phyloP scores from a whole-genome alignment of 2,797 vertebrate species.

The Amblyopsis hoosieri region DNA sequence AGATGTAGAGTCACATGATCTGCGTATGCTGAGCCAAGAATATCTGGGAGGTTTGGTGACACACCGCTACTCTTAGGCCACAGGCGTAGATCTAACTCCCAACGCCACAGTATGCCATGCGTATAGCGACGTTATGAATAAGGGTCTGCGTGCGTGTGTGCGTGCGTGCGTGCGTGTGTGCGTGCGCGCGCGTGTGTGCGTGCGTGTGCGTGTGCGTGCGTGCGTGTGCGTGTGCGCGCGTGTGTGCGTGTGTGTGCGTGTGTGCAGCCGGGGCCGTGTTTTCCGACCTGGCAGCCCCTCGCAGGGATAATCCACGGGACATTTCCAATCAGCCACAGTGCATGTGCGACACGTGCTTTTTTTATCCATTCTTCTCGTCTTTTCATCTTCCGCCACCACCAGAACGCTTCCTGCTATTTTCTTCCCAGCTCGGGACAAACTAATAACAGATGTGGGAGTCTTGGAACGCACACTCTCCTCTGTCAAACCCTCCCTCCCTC shows the following conservation, averaged over 20 bases:
- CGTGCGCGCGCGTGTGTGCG: slow-evolving; percentile 15
- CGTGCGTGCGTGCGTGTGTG: slow-evolving; percentile 14
- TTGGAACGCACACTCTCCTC: slow-evolving; percentile 83
- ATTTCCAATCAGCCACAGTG: slow-evolving; percentile 83
- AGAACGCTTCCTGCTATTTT: slow-evolving; percentile 97
- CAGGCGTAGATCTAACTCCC: slow-evolving; percentile 52
- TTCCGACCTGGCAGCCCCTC: slow-evolving; percentile 59
- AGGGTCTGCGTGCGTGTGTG: slow-evolving; percentile 19
- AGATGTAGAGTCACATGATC: slow-evolving; percentile 43
- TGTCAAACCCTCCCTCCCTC: slow-evolving; percentile 80
- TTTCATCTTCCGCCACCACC: slow-evolving; percentile 94
- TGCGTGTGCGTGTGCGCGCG: slow-evolving; percentile 20
- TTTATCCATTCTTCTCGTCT: slow-evolving; percentile 85
- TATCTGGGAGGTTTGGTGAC: slow-evolving; percentile 53
- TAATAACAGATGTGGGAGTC: slow-evolving; percentile 96
- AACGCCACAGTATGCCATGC: not conserved
- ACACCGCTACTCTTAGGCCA: slow-evolving; percentile 46
- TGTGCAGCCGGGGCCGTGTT: slow-evolving; percentile 21
- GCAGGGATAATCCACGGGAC: slow-evolving; percentile 76
- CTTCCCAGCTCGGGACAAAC: slow-evolving; percentile 94
- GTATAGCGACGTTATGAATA: slow-evolving; percentile 56
- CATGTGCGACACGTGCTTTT: slow-evolving; percentile 91
- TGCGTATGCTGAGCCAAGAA: slow-evolving; percentile 50
- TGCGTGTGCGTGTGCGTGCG: slow-evolving; percentile 8
- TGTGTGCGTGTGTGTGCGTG: slow-evolving; percentile 11